These are phyloP conservation scores for Synergus umbraculus DNA, from an alignment of 2,888 invertebrate species.

Conservation along the genomic window DNA sequence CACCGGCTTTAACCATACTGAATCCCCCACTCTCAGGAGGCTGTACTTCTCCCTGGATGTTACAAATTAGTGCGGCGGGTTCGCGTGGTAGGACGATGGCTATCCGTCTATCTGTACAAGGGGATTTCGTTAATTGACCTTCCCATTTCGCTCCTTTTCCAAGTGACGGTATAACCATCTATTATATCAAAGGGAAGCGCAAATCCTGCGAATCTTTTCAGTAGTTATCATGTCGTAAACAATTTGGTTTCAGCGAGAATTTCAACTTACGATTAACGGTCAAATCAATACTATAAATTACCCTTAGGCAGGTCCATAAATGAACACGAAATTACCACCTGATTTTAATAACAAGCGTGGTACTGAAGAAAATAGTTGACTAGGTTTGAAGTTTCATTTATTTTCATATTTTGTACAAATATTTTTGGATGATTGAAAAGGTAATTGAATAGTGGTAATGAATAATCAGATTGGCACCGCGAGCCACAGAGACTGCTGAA, in stretches of 20 bases:
- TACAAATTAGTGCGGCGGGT: slow-evolving; percentile 40
- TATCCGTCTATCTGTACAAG: slow-evolving; percentile 39
- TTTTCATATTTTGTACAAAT: not conserved
- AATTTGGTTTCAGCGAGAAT: slow-evolving; percentile 13
- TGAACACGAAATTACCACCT: too few species aligned
- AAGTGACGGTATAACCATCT: slow-evolving; percentile 32
- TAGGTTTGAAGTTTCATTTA: not conserved
- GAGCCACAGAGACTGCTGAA: slow-evolving; percentile 35
- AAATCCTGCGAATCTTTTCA: slow-evolving; percentile 16
- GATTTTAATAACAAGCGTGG: too few species aligned
- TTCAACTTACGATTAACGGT: not conserved
- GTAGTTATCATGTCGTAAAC: not conserved
- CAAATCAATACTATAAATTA: not conserved
- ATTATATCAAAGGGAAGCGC: slow-evolving; percentile 12
- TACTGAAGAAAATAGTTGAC: too few species aligned
- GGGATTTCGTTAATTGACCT: slow-evolving; percentile 41
- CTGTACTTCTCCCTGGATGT: slow-evolving; percentile 20
- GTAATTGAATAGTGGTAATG: slow-evolving; percentile 17
- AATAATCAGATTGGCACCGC: slow-evolving; percentile 12
- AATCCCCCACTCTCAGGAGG: slow-evolving; percentile 25
- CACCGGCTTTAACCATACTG: slow-evolving; percentile 31
- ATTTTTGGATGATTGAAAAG: slow-evolving; percentile 10
- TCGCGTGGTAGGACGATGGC: slow-evolving; percentile 38
- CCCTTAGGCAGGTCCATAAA: too few species aligned
- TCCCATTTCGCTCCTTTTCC: slow-evolving; percentile 31